phyloP scores from a whole-genome alignment of 2,113 vertebrate genomes.

The Eulacestoma nigropectus region DNA sequence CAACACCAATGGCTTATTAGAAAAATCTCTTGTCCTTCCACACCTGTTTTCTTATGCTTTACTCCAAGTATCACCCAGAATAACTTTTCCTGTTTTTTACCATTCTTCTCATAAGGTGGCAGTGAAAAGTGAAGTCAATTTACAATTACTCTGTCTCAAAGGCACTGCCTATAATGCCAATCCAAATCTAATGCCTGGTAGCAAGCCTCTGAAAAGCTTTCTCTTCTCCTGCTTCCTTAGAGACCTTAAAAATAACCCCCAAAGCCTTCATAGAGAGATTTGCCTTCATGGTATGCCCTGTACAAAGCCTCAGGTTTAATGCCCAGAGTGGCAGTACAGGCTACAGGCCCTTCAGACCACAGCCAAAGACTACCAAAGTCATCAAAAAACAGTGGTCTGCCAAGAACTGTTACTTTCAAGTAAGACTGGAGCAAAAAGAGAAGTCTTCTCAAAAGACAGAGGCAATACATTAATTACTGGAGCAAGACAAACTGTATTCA shows the following conservation, averaged over 20 bases:
- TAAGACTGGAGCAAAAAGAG: neutral
- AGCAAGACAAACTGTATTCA: neutral
- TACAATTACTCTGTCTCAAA: neutral
- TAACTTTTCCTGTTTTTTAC: neutral
- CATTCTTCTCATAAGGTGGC: neutral
- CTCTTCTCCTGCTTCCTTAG: neutral
- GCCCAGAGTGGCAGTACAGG: neutral
- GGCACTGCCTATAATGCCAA: neutral
- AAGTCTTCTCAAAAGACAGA: neutral
- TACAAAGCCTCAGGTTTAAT: neutral
- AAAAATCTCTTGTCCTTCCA: neutral
- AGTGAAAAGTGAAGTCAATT: neutral
- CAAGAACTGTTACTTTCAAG: neutral
- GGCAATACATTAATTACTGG: neutral
- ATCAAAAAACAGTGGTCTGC: neutral
- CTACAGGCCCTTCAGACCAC: neutral
- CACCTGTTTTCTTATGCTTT: neutral
- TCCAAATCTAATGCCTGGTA: neutral
- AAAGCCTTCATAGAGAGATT: neutral
- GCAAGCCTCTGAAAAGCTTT: neutral
- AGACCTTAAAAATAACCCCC: neutral
- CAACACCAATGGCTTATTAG: neutral
- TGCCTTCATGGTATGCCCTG: rapidly evolving
- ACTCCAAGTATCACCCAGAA: neutral
- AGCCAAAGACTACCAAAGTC: neutral